phyloP scores from a whole-genome alignment of 2,113 vertebrate genomes.

The Sturnira hondurensis region DNA sequence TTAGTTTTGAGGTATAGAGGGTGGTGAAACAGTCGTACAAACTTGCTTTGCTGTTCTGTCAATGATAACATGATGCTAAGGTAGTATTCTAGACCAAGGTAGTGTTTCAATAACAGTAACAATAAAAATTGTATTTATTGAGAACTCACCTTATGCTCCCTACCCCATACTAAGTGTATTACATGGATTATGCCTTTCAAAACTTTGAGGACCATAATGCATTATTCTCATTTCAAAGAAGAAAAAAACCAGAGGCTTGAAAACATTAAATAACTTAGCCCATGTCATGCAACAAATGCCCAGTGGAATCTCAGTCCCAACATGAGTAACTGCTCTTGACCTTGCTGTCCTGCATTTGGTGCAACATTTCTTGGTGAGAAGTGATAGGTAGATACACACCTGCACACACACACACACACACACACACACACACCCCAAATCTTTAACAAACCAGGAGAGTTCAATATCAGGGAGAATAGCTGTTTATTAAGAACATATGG shows the following conservation, averaged over 20 bases:
- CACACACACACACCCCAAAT: neutral
- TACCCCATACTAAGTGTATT: neutral
- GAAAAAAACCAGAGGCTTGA: neutral
- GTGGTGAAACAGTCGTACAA: neutral
- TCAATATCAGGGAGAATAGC: neutral
- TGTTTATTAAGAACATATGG: constrained; percentile 39
- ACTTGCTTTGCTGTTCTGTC: neutral
- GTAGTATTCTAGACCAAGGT: neutral
- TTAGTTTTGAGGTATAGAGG: neutral
- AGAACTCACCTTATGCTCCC: neutral
- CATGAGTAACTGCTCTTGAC: neutral
- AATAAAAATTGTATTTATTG: neutral
- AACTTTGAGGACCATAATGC: neutral
- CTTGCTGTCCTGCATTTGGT: neutral
- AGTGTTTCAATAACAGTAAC: neutral
- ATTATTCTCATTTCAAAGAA: neutral
- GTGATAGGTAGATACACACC: neutral
- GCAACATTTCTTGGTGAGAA: neutral
- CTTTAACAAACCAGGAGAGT: neutral
- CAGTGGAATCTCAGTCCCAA: neutral
- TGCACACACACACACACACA: neutral
- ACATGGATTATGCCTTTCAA: neutral
- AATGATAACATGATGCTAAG: neutral
- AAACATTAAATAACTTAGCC: neutral
- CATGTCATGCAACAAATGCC: neutral